These are phyloP conservation scores for Bubo bubo DNA, from an alignment of 2,113 vertebrate species.

Conservation along the genomic window DNA sequence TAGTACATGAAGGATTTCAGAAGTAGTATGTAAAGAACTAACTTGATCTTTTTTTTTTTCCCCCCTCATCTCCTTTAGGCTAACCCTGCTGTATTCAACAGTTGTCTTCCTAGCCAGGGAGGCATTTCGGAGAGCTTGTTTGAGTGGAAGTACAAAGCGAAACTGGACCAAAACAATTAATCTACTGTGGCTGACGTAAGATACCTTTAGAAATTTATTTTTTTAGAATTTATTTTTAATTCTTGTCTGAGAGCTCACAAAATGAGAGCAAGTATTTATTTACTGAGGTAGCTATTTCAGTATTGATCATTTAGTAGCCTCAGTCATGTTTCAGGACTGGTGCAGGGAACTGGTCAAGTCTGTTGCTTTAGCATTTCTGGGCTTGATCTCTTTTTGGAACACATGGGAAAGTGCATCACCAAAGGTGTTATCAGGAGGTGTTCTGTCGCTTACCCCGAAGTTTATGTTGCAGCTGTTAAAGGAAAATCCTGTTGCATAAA, in stretches of 20 bases:
- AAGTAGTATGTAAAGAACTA: neutral
- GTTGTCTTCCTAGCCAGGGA: constrained; percentile 92
- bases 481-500: neutral
- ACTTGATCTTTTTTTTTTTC: neutral
- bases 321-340: neutral
- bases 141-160: constrained; percentile 82
- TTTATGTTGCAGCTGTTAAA: neutral
- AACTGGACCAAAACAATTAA: constrained; percentile 92
- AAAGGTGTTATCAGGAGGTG: neutral
- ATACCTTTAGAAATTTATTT: neutral
- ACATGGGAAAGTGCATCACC: accelerated
- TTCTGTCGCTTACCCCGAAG: neutral
- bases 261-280: neutral
- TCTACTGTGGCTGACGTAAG: constrained; percentile 94
- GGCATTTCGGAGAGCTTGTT: constrained; percentile 92
- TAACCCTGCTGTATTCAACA: constrained; percentile 93
- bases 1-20: neutral
- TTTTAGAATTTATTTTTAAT: neutral
- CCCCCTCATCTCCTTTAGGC: constrained; percentile 68
- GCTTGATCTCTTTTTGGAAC: neutral
- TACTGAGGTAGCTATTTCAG: neutral
- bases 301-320: neutral
- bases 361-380: neutral
- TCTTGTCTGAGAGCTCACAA: neutral
- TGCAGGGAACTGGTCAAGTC: neutral